A percentile compares a stretch with the other conserved stretches of the same genome.
Evolutionary conservation across 2,888 invertebrate species (phyloP).

Genomic region (Melinaea menophilus): DNA sequence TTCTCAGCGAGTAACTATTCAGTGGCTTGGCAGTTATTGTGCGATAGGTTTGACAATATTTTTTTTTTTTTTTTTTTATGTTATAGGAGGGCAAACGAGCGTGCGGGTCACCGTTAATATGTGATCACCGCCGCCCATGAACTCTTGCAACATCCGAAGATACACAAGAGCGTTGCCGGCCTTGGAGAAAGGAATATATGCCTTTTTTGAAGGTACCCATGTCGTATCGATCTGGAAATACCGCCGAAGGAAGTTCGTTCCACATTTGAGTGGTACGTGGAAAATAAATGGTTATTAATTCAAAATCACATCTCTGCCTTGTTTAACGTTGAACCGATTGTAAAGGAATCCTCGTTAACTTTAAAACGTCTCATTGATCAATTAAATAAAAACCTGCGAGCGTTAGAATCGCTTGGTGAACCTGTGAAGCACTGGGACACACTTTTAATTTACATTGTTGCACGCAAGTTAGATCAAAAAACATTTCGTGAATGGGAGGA

Average conservation of each 20-base stretch:
- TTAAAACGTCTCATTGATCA: slow-evolving; percentile 10
- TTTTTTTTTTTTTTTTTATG: too few species aligned
- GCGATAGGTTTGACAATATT: slow-evolving; percentile 18
- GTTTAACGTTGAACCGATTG: slow-evolving; percentile 20
- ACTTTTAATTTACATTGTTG: slow-evolving; percentile 18
- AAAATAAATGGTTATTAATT: slow-evolving; percentile 20
- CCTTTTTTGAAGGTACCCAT: too few species aligned
- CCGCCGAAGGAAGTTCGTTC: too few species aligned
- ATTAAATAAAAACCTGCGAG: slow-evolving; percentile 17
- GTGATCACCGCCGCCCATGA: too few species aligned
- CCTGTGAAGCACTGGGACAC: slow-evolving; percentile 15
- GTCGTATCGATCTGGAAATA: too few species aligned
- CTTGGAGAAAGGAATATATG: too few species aligned
- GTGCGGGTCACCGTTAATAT: too few species aligned
- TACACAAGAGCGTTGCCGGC: too few species aligned
- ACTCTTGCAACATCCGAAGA: too few species aligned
- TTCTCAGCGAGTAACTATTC: slow-evolving; percentile 18
- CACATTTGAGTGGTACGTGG: too few species aligned
- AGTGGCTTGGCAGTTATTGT: slow-evolving; percentile 18
- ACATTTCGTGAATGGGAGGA: slow-evolving; percentile 24
- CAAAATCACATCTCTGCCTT: slow-evolving; percentile 23
- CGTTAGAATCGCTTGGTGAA: slow-evolving; percentile 17
- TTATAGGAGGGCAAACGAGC: too few species aligned
- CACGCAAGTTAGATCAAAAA: slow-evolving; percentile 16
- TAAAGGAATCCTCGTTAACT: slow-evolving; percentile 10